These are phyloP conservation scores for Volucella inflata DNA, from an alignment of 2,888 invertebrate species.

Conservation along the genomic window DNA sequence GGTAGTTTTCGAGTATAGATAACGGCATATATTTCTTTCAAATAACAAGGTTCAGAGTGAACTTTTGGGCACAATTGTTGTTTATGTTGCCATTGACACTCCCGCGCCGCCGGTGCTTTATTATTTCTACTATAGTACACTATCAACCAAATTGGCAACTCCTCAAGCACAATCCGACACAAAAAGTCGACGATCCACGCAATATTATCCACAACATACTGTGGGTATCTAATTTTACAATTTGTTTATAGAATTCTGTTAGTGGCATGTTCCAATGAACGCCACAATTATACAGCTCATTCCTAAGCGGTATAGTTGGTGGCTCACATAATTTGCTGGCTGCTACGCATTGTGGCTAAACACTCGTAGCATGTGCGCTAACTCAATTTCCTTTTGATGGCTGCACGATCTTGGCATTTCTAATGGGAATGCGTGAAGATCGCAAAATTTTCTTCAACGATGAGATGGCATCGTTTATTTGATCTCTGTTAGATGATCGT, in stretches of 20 bases:
- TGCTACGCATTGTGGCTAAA: slow-evolving; percentile 51
- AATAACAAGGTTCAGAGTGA: no score
- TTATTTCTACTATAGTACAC: no score
- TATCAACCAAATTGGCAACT: no score
- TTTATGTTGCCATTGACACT: no score
- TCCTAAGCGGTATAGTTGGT: slow-evolving; percentile 44
- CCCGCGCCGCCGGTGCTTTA: no score
- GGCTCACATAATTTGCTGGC: slow-evolving; percentile 37
- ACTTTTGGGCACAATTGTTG: no score
- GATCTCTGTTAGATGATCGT: slow-evolving; percentile 39
- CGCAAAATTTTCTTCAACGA: slow-evolving; percentile 20
- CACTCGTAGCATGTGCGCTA: slow-evolving; percentile 51
- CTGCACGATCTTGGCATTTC: slow-evolving; percentile 32
- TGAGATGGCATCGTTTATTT: slow-evolving; percentile 7
- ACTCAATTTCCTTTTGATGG: slow-evolving; percentile 56
- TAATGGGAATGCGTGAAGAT: slow-evolving; percentile 4
- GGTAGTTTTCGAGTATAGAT: no score
- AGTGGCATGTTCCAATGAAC: slow-evolving; percentile 12
- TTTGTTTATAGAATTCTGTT: slow-evolving; percentile 28
- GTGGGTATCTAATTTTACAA: slow-evolving; percentile 41
- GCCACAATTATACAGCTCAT: slow-evolving; percentile 63
- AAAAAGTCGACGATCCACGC: background rate
- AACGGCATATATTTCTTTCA: no score
- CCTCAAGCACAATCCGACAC: background rate
- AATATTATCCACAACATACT: slow-evolving; percentile 19